These are phyloP conservation scores for Drosophila micromelanica DNA, from an alignment of 1,140 invertebrate genomes.

Conservation along the genomic window DNA sequence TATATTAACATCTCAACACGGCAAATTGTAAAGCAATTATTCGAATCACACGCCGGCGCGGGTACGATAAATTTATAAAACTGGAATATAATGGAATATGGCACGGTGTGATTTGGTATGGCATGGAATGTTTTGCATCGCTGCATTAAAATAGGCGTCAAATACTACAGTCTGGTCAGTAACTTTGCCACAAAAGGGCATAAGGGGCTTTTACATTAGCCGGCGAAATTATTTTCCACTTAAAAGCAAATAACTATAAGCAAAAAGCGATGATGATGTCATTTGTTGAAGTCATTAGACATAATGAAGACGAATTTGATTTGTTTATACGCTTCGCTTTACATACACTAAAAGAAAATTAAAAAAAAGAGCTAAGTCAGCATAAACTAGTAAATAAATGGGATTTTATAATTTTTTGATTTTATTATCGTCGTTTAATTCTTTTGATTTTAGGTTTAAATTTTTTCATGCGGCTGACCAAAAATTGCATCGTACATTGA, in stretches of 20 bases:
- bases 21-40: slow-evolving; percentile 80
- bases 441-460: background rate
- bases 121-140: slow-evolving; percentile 63
- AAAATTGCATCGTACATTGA: slow-evolving; percentile 32
- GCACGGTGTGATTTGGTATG: slow-evolving; percentile 3
- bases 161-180: slow-evolving; percentile 15
- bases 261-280: slow-evolving; percentile 27
- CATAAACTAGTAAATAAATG: slow-evolving; percentile 17
- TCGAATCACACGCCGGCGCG: slow-evolving; percentile 67
- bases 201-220: background rate
- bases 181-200: background rate
- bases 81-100: slow-evolving; percentile 29
- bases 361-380: background rate
- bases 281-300: slow-evolving; percentile 51
- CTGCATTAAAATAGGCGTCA: slow-evolving; percentile 66
- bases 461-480: slow-evolving; percentile 15
- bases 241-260: slow-evolving; percentile 19
- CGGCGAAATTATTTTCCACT: slow-evolving; percentile 28
- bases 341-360: background rate
- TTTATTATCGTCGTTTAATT: slow-evolving; percentile 13
- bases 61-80: slow-evolving; percentile 56
- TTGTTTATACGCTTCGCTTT: slow-evolving; percentile 50
- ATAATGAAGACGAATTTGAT: slow-evolving; percentile 76
- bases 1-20: slow-evolving; percentile 42
- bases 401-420: slow-evolving; percentile 20